Percentiles rank a stretch among this genome's conserved stretches.
phyloP scores from a whole-genome alignment of 1,140 invertebrate species.

The Protaetia brevitarsis region DNA sequence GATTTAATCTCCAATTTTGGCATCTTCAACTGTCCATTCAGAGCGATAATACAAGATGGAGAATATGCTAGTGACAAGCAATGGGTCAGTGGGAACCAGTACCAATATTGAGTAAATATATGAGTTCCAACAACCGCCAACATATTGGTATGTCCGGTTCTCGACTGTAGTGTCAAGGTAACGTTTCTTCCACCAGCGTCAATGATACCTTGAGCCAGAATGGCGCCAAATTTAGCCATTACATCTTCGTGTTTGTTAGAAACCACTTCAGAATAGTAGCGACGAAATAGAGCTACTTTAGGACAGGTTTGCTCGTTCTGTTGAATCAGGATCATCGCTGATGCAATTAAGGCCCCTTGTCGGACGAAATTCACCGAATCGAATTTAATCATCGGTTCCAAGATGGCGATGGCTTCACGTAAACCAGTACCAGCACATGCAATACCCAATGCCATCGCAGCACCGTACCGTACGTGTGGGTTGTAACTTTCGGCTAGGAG shows the following conservation, averaged over 20 bases:
- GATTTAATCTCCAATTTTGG: conserved; percentile 92
- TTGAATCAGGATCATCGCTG: conserved; percentile 96
- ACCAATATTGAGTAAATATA: conserved; percentile 99
- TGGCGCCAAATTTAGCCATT: conserved; percentile 99
- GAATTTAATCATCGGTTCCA: conserved; percentile 96
- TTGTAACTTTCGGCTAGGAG: conserved; percentile 98
- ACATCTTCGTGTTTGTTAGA: conserved; percentile 99
- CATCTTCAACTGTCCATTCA: conserved; percentile 96
- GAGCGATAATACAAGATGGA: conserved; percentile 91
- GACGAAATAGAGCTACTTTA: conserved; percentile 92
- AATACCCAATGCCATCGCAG: conserved; percentile 98
- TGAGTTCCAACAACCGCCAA: conserved; percentile 96
- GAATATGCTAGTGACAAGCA: conserved; percentile 95
- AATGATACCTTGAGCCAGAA: conserved; percentile 85
- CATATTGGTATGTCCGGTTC: conserved; percentile 97
- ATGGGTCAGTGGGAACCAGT: conserved; percentile 98
- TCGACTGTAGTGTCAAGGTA: conserved; percentile 90
- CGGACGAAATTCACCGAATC: conserved; percentile 99
- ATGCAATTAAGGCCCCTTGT: conserved; percentile 95
- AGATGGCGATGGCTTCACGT: conserved; percentile 90
- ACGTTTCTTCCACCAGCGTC: conserved; percentile 89
- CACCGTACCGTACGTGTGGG: conserved; percentile 97
- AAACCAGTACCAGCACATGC: conserved; percentile 97
- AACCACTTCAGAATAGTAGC: conserved; percentile 93
- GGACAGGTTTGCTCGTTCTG: conserved; percentile 95